phyloP scores from a whole-genome alignment of 2,113 vertebrate genomes.

The Diadophis punctatus region DNA sequence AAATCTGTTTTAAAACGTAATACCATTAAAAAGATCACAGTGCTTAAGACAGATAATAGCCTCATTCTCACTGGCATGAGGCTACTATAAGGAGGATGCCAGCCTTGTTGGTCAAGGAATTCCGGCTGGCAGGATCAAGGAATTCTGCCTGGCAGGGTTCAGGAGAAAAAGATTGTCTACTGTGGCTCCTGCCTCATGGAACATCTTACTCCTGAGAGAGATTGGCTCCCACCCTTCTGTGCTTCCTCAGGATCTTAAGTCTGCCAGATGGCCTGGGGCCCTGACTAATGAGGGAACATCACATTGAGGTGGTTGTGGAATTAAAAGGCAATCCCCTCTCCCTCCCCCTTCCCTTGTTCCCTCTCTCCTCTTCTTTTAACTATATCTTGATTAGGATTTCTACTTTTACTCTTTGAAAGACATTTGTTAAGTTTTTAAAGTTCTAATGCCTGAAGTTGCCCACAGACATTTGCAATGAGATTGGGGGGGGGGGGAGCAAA shows the following conservation, averaged over 20 bases:
- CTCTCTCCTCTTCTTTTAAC: background rate
- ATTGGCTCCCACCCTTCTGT: background rate
- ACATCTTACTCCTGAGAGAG: background rate
- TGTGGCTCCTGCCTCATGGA: background rate
- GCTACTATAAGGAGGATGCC: background rate
- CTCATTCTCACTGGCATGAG: background rate
- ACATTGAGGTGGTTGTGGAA: background rate
- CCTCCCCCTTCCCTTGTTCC: background rate
- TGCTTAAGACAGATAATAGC: background rate
- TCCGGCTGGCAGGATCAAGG: background rate
- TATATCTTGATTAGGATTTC: background rate
- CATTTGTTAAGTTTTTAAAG: background rate
- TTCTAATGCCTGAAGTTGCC: background rate
- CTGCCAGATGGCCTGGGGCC: background rate
- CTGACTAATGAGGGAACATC: background rate
- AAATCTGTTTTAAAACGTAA: background rate
- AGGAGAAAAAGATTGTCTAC: background rate
- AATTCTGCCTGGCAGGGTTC: background rate
- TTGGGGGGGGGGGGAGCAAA: background rate
- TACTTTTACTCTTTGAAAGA: background rate
- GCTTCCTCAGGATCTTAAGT: background rate
- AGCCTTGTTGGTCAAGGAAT: background rate
- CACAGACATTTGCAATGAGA: background rate
- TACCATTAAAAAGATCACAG: background rate
- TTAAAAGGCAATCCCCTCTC: background rate